phyloP scores from a whole-genome alignment of 2,888 invertebrate genomes.

The Perdita meconis region DNA sequence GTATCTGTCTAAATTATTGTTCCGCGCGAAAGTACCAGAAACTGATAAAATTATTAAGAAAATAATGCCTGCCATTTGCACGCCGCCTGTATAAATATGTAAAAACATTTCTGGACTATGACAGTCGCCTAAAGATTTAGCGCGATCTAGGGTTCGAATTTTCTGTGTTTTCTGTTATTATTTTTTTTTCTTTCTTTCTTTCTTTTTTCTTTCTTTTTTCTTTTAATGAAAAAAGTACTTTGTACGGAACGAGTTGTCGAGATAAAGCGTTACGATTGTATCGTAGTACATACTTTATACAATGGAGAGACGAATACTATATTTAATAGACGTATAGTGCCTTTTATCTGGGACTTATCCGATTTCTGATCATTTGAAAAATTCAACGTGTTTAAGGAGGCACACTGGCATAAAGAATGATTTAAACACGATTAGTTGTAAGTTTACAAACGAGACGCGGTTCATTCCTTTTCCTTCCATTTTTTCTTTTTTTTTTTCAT shows the following conservation, averaged over 20 bases:
- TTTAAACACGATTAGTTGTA: slow-evolving; percentile 53
- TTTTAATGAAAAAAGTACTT: slow-evolving; percentile 22
- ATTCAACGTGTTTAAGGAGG: slow-evolving; percentile 67
- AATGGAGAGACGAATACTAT: slow-evolving; percentile 42
- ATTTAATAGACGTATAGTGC: slow-evolving; percentile 75
- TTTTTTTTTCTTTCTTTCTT: no score
- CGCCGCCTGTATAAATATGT: slow-evolving; percentile 28
- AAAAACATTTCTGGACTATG: slow-evolving; percentile 18
- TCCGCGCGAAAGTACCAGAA: neutral
- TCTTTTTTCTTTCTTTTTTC: no score
- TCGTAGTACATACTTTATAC: slow-evolving; percentile 32
- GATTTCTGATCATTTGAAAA: slow-evolving; percentile 56
- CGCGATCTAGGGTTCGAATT: slow-evolving; percentile 4
- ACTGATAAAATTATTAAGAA: neutral
- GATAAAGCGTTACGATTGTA: slow-evolving; percentile 33
- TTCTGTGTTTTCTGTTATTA: slow-evolving; percentile 5
- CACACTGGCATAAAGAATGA: slow-evolving; percentile 64
- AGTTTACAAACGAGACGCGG: slow-evolving; percentile 54
- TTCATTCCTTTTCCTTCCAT: slow-evolving; percentile 45
- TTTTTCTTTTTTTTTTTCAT: slow-evolving; percentile 35
- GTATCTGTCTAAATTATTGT: neutral
- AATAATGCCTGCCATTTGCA: slow-evolving; percentile 38
- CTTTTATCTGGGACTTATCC: slow-evolving; percentile 77
- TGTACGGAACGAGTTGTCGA: slow-evolving; percentile 10
- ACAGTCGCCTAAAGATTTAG: neutral